phyloP scores from a whole-genome alignment of 2,797 vertebrate species.

The Furcifer pardalis region DNA sequence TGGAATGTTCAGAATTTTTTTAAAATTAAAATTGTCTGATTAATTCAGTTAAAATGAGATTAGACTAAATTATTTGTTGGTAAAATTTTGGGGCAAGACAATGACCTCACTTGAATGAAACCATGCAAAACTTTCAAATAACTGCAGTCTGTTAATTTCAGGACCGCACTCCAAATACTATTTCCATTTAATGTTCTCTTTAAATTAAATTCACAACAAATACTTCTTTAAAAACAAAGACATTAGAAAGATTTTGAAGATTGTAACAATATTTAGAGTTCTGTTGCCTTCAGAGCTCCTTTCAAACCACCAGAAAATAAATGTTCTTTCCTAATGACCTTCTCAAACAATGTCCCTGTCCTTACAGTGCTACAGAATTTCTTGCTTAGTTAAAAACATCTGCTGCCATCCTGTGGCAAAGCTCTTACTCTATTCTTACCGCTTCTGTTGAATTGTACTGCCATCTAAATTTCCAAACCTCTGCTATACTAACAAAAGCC shows the following conservation, averaged over 20 bases:
- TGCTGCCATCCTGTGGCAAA: conserved; percentile 72
- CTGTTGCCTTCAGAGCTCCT: neutral
- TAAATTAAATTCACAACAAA: neutral
- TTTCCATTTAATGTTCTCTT: neutral
- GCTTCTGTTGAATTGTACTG: fast-evolving
- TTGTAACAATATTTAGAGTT: neutral
- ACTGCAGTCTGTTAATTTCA: neutral
- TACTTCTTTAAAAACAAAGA: neutral
- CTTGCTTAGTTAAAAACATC: neutral
- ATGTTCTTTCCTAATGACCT: neutral
- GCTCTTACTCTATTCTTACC: neutral
- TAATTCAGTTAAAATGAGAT: neutral
- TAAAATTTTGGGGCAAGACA: neutral
- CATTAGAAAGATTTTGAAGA: conserved; percentile 1
- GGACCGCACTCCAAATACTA: neutral
- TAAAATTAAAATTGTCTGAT: neutral
- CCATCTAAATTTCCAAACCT: neutral
- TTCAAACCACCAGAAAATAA: neutral
- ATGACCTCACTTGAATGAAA: neutral
- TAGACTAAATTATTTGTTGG: neutral
- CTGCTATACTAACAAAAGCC: neutral
- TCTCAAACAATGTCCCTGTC: neutral
- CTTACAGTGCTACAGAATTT: fast-evolving
- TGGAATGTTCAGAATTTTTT: neutral
- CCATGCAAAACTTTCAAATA: neutral